These are phyloP conservation scores for Adineta ricciae DNA, from an alignment of 2,888 invertebrate genomes.

Conservation along the genomic window DNA sequence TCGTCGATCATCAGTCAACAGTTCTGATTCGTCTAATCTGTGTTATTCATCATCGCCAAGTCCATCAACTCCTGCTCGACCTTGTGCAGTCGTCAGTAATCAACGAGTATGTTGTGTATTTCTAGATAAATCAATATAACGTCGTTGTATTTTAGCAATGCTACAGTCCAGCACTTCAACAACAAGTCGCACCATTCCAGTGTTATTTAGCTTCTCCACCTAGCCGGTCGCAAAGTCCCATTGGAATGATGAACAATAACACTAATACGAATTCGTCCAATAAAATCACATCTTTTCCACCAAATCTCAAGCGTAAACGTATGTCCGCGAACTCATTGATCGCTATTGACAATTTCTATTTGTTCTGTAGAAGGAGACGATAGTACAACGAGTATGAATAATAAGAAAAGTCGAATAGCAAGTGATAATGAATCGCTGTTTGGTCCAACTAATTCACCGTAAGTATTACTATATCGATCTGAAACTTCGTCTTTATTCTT, in stretches of 20 bases:
- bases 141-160: neutral
- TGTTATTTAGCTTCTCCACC: slow-evolving; percentile 14
- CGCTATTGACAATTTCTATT: too few relatives aligned
- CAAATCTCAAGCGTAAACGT: slow-evolving; percentile 10
- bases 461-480: neutral
- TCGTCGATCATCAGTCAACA: slow-evolving; percentile 11
- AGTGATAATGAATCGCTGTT: neutral
- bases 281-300: neutral
- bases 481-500: too few relatives aligned
- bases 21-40: slow-evolving; percentile 5
- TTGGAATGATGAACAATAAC: neutral
- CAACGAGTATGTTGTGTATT: neutral
- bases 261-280: neutral
- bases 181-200: slow-evolving; percentile 19
- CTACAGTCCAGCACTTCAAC: slow-evolving; percentile 12
- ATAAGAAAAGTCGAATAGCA: neutral
- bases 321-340: neutral
- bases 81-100: slow-evolving; percentile 9
- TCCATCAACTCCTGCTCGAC: slow-evolving; percentile 15
- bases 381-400: neutral
- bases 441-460: neutral
- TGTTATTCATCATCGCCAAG: neutral
- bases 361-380: neutral
- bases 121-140: too few relatives aligned
- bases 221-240: slow-evolving; percentile 18